A percentile compares a stretch with the other conserved stretches of the same genome.
Evolutionary conservation across 2,113 vertebrate genomes (phyloP).

Genomic region (Hippocampus zosterae): DNA sequence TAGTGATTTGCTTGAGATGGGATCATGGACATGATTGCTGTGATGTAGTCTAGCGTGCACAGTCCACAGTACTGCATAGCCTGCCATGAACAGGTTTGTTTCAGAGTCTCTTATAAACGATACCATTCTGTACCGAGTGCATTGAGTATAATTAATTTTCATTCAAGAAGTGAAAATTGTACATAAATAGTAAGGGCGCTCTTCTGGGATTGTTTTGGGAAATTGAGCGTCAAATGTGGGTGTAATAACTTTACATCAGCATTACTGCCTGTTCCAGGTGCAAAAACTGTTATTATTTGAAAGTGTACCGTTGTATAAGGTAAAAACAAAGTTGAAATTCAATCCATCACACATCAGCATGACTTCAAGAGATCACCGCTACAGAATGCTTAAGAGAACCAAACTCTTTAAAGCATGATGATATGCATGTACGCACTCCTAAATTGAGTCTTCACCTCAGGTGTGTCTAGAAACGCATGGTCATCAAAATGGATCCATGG

Average conservation of each 20-base stretch:
- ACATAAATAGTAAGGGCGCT: background rate
- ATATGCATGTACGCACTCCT: conserved; percentile 1
- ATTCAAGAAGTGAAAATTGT: too few relatives aligned
- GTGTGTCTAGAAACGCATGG: conserved; percentile 30
- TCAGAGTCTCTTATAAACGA: too few relatives aligned
- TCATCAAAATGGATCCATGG: conserved; percentile 38
- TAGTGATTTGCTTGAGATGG: too few relatives aligned
- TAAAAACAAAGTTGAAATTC: background rate
- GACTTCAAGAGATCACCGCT: background rate
- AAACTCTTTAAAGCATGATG: conserved; percentile 16
- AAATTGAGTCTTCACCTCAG: conserved; percentile 47
- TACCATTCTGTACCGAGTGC: too few relatives aligned
- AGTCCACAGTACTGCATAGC: too few relatives aligned
- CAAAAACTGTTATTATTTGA: background rate
- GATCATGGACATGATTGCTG: too few relatives aligned
- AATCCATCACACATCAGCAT: background rate
- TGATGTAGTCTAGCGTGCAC: too few relatives aligned
- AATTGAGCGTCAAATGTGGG: background rate
- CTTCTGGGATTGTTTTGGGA: background rate
- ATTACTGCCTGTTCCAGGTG: background rate
- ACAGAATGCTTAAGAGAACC: background rate
- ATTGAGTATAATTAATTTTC: too few relatives aligned
- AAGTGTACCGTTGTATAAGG: background rate
- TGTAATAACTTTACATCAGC: background rate
- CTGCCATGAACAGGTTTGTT: too few relatives aligned